Base-by-base conservation (phyloP, 2,797 vertebrate genomes). In the Geotria australis region DNA sequence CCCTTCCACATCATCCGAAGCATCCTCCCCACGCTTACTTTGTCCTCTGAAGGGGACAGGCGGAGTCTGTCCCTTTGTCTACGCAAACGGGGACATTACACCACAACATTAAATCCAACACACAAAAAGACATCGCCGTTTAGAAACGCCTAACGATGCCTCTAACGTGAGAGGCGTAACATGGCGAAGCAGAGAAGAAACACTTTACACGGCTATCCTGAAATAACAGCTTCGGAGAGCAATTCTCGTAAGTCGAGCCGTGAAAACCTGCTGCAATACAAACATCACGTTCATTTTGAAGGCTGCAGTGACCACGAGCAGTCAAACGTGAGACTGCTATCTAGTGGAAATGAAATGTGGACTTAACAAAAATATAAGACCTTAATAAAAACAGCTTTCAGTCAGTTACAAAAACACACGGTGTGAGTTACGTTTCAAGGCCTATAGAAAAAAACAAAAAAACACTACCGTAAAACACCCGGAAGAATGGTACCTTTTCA, bases 41-140 rank as follows among this genome's bases (percentile, higher is more conserved):
- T 66, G 65, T 24, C 72, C 79, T 64, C 79, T 77, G 61, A 69
- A 71, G 12, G 82, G 73, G 60, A 74, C 72, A 9, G 85, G 80
- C 47, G 83, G 76, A 7, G 73, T 76, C 65, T 95, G 86, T 12
- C 89, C 89, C 64, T 86, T 81, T 80, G 89, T 81, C 91, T 98
- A 60, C 60, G 58, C 60, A 59, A 12, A 14, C 38, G 38, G 24
- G 24, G 24, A 38, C 24, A 38, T 38, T 38, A 24, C 24, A 38
- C 24, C 24, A 38, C 24, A 38, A 24, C 24, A 38, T 38, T 38
- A 38, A 38, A 38, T 1, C 24, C 24, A 38, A 38, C 24, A 38
- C 24, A 38, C 24, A 38, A 4, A 38, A 38, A 38, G n/a, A n/a
- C n/a, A n/a, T n/a, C n/a, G n/a, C n/a, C n/a, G n/a, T n/a, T n/a